Conservation (phyloP, 1,140 invertebrate genomes). For the Lordiphosa mommai region DNA sequence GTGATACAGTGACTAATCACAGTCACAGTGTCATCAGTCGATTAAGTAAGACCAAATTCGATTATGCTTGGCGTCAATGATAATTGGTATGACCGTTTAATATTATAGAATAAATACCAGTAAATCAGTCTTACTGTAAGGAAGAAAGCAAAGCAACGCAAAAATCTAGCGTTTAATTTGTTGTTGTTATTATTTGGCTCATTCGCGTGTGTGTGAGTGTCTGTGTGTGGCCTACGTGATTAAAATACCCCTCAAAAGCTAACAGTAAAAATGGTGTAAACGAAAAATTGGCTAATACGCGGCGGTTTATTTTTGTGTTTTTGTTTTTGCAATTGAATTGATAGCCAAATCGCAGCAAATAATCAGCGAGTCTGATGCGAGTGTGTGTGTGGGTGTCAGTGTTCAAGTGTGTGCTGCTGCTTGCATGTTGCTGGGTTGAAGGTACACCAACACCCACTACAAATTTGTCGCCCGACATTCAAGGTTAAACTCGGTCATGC, state of each 20-base stretch:
- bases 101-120: no score
- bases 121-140: no score
- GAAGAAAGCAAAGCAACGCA: slow-evolving; percentile 23
- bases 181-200: slow-evolving; percentile 8
- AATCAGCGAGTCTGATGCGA: slow-evolving; percentile 13
- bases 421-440: slow-evolving; percentile 10
- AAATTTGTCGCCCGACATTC: slow-evolving; percentile 30
- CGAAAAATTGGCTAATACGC: slow-evolving; percentile 34
- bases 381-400: slow-evolving; percentile 4
- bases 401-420: slow-evolving; percentile 3
- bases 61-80: no score
- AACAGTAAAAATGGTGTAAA: slow-evolving; percentile 31
- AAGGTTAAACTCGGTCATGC: slow-evolving; percentile 46
- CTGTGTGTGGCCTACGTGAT: slow-evolving; percentile 66
- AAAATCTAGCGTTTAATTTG: slow-evolving; percentile 13
- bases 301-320: slow-evolving; percentile 8
- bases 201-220: slow-evolving; percentile 23
- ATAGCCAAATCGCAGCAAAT: slow-evolving; percentile 26
- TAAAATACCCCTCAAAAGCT: slow-evolving; percentile 51
- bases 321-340: slow-evolving; percentile 32
- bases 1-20: no score
- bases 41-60: no score
- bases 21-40: no score
- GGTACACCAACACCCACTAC: slow-evolving; percentile 18
- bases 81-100: no score